A percentile compares a stretch with the other conserved stretches of the same genome.
phyloP scores from a whole-genome alignment of 2,113 vertebrate genomes.

The Burhinus bistriatus region DNA sequence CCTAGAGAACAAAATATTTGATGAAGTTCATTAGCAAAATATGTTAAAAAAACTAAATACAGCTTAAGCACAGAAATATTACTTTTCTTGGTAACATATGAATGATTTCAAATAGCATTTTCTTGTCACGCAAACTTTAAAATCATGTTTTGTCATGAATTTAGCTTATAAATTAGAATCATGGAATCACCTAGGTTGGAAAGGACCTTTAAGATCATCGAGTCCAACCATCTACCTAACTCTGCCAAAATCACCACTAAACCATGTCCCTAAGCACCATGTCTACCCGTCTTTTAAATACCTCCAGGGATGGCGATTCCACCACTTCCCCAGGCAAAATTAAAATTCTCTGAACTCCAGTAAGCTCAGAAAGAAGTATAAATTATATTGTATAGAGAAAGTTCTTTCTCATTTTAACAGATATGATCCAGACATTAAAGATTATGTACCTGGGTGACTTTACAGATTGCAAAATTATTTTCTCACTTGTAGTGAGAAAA shows the following conservation, averaged over 20 bases:
- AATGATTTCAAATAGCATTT: neutral
- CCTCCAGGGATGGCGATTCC: no score
- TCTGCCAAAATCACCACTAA: no score
- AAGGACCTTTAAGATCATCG: no score
- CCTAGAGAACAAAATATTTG: slow-evolving; percentile 69
- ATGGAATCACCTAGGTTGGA: no score
- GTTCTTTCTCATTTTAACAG: neutral
- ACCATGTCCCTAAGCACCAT: no score
- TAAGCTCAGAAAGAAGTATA: neutral
- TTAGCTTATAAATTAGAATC: neutral
- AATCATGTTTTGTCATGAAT: neutral
- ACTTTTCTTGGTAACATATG: neutral
- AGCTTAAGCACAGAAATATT: neutral
- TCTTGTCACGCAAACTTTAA: neutral
- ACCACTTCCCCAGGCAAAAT: neutral
- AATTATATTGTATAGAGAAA: neutral
- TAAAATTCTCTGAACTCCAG: neutral
- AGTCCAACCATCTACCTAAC: no score
- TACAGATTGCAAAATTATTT: neutral
- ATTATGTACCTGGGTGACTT: neutral
- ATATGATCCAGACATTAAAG: neutral
- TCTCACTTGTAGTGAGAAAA: neutral
- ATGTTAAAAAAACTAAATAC: neutral
- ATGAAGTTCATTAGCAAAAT: neutral
- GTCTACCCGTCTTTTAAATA: no score